phyloP scores from a whole-genome alignment of 1,140 invertebrate genomes.

The Coptotermes formosanus region DNA sequence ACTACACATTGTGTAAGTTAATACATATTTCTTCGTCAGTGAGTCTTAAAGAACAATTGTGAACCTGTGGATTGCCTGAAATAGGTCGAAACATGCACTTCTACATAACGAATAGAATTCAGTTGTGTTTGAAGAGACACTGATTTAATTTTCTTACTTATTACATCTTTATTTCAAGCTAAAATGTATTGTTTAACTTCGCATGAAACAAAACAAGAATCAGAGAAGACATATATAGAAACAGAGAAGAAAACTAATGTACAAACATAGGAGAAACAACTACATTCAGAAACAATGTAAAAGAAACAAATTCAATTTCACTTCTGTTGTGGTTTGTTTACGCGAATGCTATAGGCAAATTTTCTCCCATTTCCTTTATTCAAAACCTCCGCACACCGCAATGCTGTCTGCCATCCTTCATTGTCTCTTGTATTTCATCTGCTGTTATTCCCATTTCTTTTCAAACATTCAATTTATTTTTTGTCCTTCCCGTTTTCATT shows the following conservation, averaged over 20 bases:
- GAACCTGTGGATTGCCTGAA: too few relatives aligned
- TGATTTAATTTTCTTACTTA: too few relatives aligned
- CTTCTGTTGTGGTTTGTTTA: background rate
- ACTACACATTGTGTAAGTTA: too few relatives aligned
- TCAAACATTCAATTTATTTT: conserved; percentile 1
- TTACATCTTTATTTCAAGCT: too few relatives aligned
- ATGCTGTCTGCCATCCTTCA: background rate
- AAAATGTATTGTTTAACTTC: background rate
- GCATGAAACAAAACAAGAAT: background rate
- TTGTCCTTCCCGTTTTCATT: background rate
- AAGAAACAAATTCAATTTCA: background rate
- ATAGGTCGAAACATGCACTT: too few relatives aligned
- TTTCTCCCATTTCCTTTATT: background rate
- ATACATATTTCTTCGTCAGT: too few relatives aligned
- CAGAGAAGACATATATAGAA: background rate
- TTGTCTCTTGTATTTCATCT: background rate
- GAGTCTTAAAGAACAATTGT: too few relatives aligned
- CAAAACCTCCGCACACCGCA: too few relatives aligned
- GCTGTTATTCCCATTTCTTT: background rate
- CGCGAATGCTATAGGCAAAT: background rate
- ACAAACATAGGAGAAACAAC: background rate
- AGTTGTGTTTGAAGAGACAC: too few relatives aligned
- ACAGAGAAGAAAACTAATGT: background rate
- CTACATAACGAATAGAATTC: too few relatives aligned
- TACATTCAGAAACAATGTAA: background rate